Percentiles rank a stretch among this genome's conserved stretches.
phyloP scores from a whole-genome alignment of 2,797 vertebrate species.

The Pitangus sulphuratus region DNA sequence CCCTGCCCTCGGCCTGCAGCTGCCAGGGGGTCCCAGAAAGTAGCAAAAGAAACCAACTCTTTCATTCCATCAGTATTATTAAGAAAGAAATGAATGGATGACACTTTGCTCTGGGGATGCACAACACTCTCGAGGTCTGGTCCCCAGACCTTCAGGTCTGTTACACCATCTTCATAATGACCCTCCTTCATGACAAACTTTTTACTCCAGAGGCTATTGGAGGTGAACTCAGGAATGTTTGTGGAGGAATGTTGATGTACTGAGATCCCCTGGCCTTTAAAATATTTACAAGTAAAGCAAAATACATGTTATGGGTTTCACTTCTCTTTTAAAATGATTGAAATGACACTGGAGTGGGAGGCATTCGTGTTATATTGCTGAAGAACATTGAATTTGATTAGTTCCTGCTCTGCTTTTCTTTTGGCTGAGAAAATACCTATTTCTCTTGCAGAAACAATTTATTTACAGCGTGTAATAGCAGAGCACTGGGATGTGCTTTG shows the following conservation, averaged over 20 bases:
- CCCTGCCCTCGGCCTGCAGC: neutral
- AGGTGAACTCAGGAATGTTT: neutral
- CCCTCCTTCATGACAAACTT: accelerated
- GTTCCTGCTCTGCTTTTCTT: neutral
- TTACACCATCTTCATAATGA: neutral
- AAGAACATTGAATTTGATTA: neutral
- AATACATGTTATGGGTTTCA: neutral
- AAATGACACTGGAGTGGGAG: neutral
- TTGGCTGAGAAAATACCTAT: neutral
- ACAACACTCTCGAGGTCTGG: neutral
- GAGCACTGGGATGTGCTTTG: neutral
- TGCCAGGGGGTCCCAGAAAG: neutral
- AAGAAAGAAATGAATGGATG: neutral
- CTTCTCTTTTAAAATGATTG: neutral
- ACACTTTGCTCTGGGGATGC: neutral
- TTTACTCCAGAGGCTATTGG: neutral
- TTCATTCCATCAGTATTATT: accelerated
- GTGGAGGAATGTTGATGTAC: neutral
- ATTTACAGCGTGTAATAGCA: neutral
- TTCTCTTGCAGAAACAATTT: neutral
- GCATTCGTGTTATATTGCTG: neutral
- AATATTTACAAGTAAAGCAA: neutral
- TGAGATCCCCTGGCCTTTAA: neutral
- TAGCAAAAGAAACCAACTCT: neutral
- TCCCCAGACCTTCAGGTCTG: neutral